Base-by-base conservation (phyloP, 2,888 invertebrate genomes). In the Exocentrus adspersus region DNA sequence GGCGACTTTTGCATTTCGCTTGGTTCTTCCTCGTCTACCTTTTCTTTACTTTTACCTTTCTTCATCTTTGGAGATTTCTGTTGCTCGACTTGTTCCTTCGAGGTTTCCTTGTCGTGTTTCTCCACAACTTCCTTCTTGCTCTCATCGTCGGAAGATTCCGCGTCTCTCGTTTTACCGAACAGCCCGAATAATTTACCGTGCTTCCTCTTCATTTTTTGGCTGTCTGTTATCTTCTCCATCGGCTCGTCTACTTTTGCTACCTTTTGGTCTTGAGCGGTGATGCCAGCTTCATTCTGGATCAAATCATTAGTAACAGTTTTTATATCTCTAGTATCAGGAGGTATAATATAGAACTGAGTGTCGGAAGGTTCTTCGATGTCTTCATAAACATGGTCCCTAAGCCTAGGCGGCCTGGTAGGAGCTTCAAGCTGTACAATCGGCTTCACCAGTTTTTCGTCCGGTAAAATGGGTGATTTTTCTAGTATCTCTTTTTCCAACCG, bases 61-160 rank as follows among this genome's bases (percentile, higher is more conserved):
- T 62, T 68, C 4, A 51, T 1, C 60, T 67, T 69, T n/a, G 61
- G 61, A 41, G 65, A 62, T 43, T 54, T 57, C 6, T 19, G 20
- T 19, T 28, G 14, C 5, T 67, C 65, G 19, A 52, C 37, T 21
- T 42, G 30, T 66, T 81, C 79, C 69, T 79, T 79, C 0, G 79
- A 79, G 19, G 77, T 68, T 70, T 81, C 80, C 48, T 73, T 72
- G 43, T 81, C 80, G 52, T 81, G 81, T 68, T 82, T 82, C 64
- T 81, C 80, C 16, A 80, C 72, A 30, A 80, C 78, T 60, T 77
- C 78, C 58, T 69, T 74, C 54, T 69, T 68, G 24, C 69, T 73
- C 19, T 77, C 76, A 32, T 79, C 78, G 21, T 79, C 80, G 19
- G 77, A 78, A 24, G 78, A 79, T 60, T 79, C 78, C 51, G 76